Base-by-base conservation (phyloP, 2,888 invertebrate species). In the Aplocera efformata region DNA sequence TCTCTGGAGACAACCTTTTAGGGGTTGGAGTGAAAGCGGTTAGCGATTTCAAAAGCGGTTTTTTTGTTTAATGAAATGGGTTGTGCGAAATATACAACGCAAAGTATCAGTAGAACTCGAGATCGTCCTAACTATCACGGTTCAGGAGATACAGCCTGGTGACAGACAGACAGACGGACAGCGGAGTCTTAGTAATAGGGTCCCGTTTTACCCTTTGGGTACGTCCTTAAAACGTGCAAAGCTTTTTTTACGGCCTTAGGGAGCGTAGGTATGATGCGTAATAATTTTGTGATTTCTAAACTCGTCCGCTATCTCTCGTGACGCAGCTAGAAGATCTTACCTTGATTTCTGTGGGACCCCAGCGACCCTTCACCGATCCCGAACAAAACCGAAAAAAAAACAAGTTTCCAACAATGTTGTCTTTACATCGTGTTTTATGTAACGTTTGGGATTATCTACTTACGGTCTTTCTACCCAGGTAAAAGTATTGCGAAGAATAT, bases 381-480 rank as follows among this genome's bases (percentile, higher is more conserved):
- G 58, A 68, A 67, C 60, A 66, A 57, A 60, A 57, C 46, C 44
- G 50, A 54, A 59, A 50, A 61, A 64, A 54, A 58, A 61, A 63
- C 58, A 62, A 62, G 60, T 66, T 59, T 43, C 50, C 44, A 56
- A 58, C 57, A 58, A 50, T 57, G 51, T 62, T 67, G 57, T 63
- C 59, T 61, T 68, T 67, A 68, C 60, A 58, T 58, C 54, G 55
- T 53, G 56, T 59, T 63, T 67, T 65, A 72, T 68, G 61, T 60
- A 67, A 61, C 67, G 41, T 71, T 64, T 52, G 67, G 62, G 67
- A 63, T 60, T 63, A 59, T 52, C 56, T 50, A 32, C 48, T 42
- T 29, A 38, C 46, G 28, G 36, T 32, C 50, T 38, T 48, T 50
- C 34, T 34, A 42, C 48, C 22, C 24, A 49, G 51, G 52, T 54